These are phyloP conservation scores for Phymatocera aterrima DNA, from an alignment of 2,888 invertebrate genomes.

Conservation along the genomic window DNA sequence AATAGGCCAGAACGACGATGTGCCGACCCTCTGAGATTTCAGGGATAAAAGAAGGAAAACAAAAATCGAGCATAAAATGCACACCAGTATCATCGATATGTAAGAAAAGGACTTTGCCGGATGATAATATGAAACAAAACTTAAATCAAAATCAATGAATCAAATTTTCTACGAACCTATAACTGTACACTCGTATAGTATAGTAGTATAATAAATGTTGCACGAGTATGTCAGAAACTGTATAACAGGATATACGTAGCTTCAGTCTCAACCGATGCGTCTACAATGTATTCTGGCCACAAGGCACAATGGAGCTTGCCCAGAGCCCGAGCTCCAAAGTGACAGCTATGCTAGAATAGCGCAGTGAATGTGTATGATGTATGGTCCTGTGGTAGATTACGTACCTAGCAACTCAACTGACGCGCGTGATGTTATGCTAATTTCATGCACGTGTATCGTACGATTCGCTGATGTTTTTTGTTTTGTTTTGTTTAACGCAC, in stretches of 20 bases:
- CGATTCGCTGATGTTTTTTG: neutral
- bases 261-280: neutral
- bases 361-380: neutral
- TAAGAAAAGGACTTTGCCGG: neutral
- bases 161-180: neutral
- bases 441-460: neutral
- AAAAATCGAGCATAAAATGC: too few species aligned
- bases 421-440: conserved; percentile 16
- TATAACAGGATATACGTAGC: neutral
- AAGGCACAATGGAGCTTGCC: conserved; percentile 3
- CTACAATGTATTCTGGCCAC: conserved; percentile 13
- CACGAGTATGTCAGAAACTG: neutral
- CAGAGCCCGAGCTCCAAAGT: too few species aligned
- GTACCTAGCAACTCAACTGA: too few species aligned
- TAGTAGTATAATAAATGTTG: neutral
- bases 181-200: neutral
- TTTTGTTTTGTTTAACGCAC: neutral
- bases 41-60: too few species aligned
- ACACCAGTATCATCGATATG: neutral
- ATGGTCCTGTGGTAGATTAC: neutral
- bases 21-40: too few species aligned
- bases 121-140: too few species aligned
- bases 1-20: too few species aligned
- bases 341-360: conserved; percentile 1
- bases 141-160: neutral